A percentile compares a stretch with the other conserved stretches of the same genome.
phyloP scores from a whole-genome alignment of 2,888 invertebrate genomes.

The Polymixis flavicincta region DNA sequence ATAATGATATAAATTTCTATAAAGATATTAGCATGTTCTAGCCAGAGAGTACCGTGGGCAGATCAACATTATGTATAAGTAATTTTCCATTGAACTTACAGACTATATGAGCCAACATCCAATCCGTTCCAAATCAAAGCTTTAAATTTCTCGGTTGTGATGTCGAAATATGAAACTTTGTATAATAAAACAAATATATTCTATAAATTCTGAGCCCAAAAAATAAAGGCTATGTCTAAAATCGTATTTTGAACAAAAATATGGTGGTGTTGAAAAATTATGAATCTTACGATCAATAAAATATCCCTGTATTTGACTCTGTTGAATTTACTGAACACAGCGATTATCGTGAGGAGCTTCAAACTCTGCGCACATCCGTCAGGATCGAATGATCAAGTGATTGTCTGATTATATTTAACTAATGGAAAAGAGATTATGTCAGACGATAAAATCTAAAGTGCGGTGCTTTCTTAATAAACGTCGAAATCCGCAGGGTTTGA shows the following conservation, averaged over 20 bases:
- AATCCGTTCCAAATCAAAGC: constrained; percentile 90
- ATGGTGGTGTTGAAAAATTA: constrained; percentile 78
- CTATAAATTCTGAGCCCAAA: constrained; percentile 67
- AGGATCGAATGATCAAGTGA: constrained; percentile 55
- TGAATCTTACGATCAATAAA: constrained; percentile 84
- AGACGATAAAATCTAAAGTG: constrained; percentile 55
- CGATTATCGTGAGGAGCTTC: constrained; percentile 78
- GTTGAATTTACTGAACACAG: constrained; percentile 89
- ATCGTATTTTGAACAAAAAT: constrained; percentile 72
- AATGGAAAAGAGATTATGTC: constrained; percentile 49
- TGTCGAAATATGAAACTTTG: constrained; percentile 71
- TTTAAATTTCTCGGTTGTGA: constrained; percentile 81
- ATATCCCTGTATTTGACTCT: constrained; percentile 90
- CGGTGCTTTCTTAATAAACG: constrained; percentile 54
- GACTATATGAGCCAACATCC: constrained; percentile 84
- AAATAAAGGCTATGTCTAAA: constrained; percentile 65
- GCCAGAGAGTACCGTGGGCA: constrained; percentile 81
- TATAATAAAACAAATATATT: constrained; percentile 62
- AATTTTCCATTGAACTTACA: constrained; percentile 76
- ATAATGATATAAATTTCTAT: constrained; percentile 71
- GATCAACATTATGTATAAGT: constrained; percentile 71
- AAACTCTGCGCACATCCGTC: constrained; percentile 74
- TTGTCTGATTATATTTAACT: constrained; percentile 54
- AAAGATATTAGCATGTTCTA: constrained; percentile 69
- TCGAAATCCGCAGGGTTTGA: constrained; percentile 59